Conservation (phyloP, 2,888 invertebrate species). For the Caenorhabditis afra region DNA sequence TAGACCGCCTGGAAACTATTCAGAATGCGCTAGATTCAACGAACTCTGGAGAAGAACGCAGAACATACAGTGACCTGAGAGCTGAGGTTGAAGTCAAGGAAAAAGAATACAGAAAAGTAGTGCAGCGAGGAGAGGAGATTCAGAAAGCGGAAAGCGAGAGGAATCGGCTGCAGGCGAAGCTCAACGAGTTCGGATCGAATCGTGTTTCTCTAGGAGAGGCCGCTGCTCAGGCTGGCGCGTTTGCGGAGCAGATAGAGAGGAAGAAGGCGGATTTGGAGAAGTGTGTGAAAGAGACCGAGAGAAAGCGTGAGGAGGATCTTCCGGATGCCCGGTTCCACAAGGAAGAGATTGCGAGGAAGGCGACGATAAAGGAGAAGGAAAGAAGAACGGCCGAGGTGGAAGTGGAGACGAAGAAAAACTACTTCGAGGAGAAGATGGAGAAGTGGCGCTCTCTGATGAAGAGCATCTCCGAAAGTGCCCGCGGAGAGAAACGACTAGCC, state of each 20-base stretch:
- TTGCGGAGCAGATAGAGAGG: conserved; percentile 37
- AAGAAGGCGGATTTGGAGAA: conserved; percentile 31
- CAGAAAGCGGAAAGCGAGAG: conserved; percentile 31
- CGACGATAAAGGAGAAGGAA: conserved; percentile 15
- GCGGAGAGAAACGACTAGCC: neutral
- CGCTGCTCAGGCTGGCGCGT: conserved; percentile 52
- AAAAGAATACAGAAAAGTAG: conserved; percentile 17
- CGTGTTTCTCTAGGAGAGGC: conserved; percentile 57
- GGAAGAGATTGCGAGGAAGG: conserved; percentile 9
- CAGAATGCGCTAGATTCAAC: neutral
- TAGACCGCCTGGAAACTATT: conserved; percentile 2
- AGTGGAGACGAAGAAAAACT: conserved; percentile 30
- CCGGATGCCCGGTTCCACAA: conserved; percentile 33
- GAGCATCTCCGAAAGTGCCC: conserved; percentile 8
- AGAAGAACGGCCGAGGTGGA: conserved; percentile 43
- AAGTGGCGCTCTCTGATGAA: conserved; percentile 7
- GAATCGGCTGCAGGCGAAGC: conserved; percentile 35
- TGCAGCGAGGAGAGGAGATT: conserved; percentile 35
- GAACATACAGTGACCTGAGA: conserved; percentile 15
- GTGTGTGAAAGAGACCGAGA: conserved; percentile 3
- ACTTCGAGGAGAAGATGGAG: conserved; percentile 18
- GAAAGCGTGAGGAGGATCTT: conserved; percentile 33
- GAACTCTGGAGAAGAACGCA: neutral
- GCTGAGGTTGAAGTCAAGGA: conserved; percentile 32
- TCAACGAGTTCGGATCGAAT: conserved; percentile 53